Evolutionary conservation across 2,888 invertebrate species (phyloP).

Genomic region (Drosophila macrospina): DNA sequence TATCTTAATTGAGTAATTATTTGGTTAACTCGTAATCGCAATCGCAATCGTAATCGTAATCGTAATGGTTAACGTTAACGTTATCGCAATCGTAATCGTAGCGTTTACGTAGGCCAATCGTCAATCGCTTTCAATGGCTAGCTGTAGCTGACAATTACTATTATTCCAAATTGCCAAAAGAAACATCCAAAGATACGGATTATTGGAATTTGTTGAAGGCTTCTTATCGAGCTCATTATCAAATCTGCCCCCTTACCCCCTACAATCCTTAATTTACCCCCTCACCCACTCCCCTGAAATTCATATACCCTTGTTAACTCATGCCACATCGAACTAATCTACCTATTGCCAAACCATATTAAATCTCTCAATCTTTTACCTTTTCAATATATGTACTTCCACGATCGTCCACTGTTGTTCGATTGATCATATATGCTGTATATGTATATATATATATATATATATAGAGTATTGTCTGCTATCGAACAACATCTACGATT

Average conservation of each 20-base stretch:
- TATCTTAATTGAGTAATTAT: slow-evolving; percentile 60
- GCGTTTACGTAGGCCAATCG: slow-evolving; percentile 69
- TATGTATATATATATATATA: slow-evolving; percentile 7
- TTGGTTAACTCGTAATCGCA: slow-evolving; percentile 63
- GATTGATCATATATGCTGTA: slow-evolving; percentile 1
- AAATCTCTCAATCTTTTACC: slow-evolving; percentile 81
- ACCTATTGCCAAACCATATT: slow-evolving; percentile 43
- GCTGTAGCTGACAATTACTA: slow-evolving; percentile 62
- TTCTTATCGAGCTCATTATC: slow-evolving; percentile 16
- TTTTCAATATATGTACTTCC: slow-evolving; percentile 69
- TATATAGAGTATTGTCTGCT: slow-evolving; percentile 90
- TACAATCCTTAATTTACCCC: background rate
- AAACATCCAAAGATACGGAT: slow-evolving; percentile 70
- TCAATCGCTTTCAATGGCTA: slow-evolving; percentile 64
- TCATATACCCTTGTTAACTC: slow-evolving; percentile 37
- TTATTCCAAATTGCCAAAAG: slow-evolving; percentile 59
- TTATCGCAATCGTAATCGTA: slow-evolving; percentile 46
- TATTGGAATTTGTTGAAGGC: slow-evolving; percentile 67
- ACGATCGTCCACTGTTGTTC: slow-evolving; percentile 50
- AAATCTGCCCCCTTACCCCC: background rate
- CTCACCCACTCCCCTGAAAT: too few species aligned
- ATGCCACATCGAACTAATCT: slow-evolving; percentile 25
- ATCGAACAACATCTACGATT: slow-evolving; percentile 92
- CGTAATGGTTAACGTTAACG: slow-evolving; percentile 45
- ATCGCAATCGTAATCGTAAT: slow-evolving; percentile 54